These are phyloP conservation scores for Gerris lacustris DNA, from an alignment of 2,888 invertebrate species.

Conservation along the genomic window DNA sequence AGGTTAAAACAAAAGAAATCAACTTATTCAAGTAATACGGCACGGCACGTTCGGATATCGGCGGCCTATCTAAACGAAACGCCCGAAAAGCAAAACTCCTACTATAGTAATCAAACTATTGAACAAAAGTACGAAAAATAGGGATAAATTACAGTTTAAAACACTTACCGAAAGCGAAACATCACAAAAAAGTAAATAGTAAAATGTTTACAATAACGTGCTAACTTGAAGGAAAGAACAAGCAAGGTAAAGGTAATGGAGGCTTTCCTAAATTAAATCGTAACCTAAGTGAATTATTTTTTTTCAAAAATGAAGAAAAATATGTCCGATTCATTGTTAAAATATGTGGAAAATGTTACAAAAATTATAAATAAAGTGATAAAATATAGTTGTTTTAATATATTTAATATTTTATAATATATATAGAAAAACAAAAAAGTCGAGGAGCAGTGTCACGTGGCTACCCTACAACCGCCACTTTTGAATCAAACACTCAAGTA, in stretches of 20 bases:
- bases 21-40: not conserved
- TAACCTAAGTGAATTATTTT: not conserved
- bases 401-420: too few relatives aligned
- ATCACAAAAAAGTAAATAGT: constrained; percentile 7
- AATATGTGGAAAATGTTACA: too few relatives aligned
- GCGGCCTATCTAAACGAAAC: not conserved
- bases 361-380: too few relatives aligned
- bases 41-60: not conserved
- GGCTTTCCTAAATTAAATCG: constrained; percentile 2
- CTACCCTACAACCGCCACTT: too few relatives aligned
- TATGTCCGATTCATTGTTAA: too few relatives aligned
- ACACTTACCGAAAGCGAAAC: constrained; percentile 7
- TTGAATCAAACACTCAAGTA: too few relatives aligned
- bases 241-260: constrained; percentile 7
- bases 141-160: not conserved
- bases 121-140: not conserved
- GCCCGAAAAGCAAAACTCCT: not conserved
- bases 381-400: too few relatives aligned
- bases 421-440: too few relatives aligned
- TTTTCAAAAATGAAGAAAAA: too few relatives aligned
- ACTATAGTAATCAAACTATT: not conserved
- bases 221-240: constrained; percentile 1
- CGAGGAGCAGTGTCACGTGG: too few relatives aligned
- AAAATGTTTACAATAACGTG: constrained; percentile 10
- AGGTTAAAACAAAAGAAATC: too few relatives aligned